Evolutionary conservation across 2,888 invertebrate genomes (phyloP).

Genomic region (Eretmocerus hayati): DNA sequence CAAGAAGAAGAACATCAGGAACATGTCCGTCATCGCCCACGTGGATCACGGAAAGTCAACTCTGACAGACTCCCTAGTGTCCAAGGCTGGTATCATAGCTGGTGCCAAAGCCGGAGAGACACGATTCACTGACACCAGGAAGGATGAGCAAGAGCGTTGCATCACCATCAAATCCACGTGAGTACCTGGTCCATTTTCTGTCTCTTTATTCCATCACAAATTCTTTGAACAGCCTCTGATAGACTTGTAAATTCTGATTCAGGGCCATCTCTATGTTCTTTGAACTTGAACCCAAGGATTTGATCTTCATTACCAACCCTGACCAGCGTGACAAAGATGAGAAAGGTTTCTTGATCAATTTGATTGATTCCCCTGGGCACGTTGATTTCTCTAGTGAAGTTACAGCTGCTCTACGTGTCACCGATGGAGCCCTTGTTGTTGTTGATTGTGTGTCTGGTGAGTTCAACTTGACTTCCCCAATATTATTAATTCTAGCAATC

Average conservation of each 20-base stretch:
- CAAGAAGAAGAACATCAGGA: slow-evolving; percentile 99
- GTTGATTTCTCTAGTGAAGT: slow-evolving; percentile 99
- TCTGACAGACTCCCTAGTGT: slow-evolving; percentile 96
- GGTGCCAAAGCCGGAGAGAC: slow-evolving; percentile 98
- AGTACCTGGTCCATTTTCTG: no score
- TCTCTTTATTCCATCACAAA: not conserved
- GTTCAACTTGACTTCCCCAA: no score
- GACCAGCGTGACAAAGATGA: slow-evolving; percentile 86
- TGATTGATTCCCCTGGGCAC: slow-evolving; percentile 99
- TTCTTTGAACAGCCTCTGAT: not conserved
- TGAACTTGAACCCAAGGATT: slow-evolving; percentile 90
- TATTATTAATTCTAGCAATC: no score
- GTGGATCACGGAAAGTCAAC: slow-evolving; percentile 99
- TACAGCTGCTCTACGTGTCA: slow-evolving; percentile 98
- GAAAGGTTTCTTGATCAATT: slow-evolving; percentile 97
- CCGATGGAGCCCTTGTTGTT: slow-evolving; percentile 98
- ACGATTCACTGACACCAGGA: slow-evolving; percentile 97
- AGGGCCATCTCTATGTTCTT: slow-evolving; percentile 99
- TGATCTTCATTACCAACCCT: slow-evolving; percentile 82
- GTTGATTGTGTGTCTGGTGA: slow-evolving; percentile 98
- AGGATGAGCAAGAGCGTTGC: slow-evolving; percentile 99
- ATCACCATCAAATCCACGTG: slow-evolving; percentile 99
- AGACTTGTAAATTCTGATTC: slow-evolving; percentile 16
- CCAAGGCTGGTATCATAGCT: slow-evolving; percentile 99
- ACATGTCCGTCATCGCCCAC: slow-evolving; percentile 99